These are phyloP conservation scores for Eremophila alpestris DNA, from an alignment of 2,797 vertebrate species.

Conservation along the genomic window DNA sequence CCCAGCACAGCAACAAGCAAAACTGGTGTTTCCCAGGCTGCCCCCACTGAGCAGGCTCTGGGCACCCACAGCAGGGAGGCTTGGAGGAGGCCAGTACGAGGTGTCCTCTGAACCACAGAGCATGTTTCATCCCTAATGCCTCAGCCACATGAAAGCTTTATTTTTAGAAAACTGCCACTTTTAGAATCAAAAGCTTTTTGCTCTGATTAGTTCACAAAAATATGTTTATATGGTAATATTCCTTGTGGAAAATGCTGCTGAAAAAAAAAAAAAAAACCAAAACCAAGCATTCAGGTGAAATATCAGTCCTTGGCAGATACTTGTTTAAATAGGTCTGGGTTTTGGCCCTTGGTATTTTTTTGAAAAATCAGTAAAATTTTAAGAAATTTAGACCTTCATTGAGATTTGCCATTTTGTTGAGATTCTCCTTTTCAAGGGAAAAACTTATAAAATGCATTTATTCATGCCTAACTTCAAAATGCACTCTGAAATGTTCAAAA, in stretches of 20 bases:
- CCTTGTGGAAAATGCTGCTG: neutral
- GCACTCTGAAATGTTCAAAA: neutral
- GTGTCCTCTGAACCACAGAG: neutral
- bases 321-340: neutral
- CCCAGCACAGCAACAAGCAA: neutral
- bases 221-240: neutral
- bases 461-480: neutral
- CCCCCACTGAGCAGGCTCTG: neutral
- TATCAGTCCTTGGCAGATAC: neutral
- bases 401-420: neutral
- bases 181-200: neutral
- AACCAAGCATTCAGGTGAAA: neutral
- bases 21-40: neutral
- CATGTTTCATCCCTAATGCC: neutral
- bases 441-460: neutral
- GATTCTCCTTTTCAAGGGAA: neutral
- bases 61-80: neutral
- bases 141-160: neutral
- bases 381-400: neutral
- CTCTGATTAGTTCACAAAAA: neutral
- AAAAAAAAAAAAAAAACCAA: neutral
- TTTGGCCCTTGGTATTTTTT: neutral
- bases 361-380: neutral
- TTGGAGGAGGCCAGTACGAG: fast-evolving
- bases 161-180: slow-evolving; percentile 15